These are phyloP conservation scores for Saxicola maurus DNA, from an alignment of 2,797 vertebrate species.

Conservation along the genomic window DNA sequence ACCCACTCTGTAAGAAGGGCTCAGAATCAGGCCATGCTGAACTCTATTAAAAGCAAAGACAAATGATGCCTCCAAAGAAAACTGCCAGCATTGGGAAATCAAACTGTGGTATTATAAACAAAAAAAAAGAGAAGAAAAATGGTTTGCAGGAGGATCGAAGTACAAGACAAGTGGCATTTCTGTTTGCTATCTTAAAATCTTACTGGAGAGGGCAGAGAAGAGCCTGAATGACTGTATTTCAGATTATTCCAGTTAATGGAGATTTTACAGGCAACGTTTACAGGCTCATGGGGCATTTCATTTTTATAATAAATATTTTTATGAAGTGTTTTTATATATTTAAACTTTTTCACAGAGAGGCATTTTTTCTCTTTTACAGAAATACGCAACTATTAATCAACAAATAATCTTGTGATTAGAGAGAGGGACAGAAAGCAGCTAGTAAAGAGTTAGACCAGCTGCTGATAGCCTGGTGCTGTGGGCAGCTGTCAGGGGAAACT, in stretches of 20 bases:
- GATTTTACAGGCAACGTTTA: conserved; percentile 67
- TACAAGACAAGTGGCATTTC: not conserved
- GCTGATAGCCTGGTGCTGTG: not conserved
- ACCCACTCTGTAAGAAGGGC: not conserved
- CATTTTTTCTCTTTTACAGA: conserved; percentile 43
- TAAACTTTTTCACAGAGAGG: conserved; percentile 41
- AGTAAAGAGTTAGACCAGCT: not conserved
- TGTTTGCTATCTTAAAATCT: conserved; percentile 3
- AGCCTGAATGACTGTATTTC: conserved; percentile 15
- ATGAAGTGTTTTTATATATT: conserved; percentile 61
- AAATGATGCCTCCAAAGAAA: conserved; percentile 52
- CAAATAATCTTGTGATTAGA: not conserved
- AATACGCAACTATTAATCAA: conserved; percentile 10
- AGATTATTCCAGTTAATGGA: not conserved
- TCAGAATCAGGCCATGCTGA: conserved; percentile 14
- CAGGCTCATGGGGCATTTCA: conserved; percentile 49
- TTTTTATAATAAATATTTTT: conserved; percentile 64
- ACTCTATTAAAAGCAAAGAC: conserved; percentile 61
- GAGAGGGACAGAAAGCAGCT: not conserved
- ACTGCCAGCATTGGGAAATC: not conserved
- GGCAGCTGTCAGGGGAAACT: not conserved
- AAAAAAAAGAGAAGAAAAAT: not conserved
- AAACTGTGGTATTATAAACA: not conserved
- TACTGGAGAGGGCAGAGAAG: conserved; percentile 22
- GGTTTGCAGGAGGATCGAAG: not conserved